Conservation (phyloP, 2,797 vertebrate species). For the Lerista edwardsae region DNA sequence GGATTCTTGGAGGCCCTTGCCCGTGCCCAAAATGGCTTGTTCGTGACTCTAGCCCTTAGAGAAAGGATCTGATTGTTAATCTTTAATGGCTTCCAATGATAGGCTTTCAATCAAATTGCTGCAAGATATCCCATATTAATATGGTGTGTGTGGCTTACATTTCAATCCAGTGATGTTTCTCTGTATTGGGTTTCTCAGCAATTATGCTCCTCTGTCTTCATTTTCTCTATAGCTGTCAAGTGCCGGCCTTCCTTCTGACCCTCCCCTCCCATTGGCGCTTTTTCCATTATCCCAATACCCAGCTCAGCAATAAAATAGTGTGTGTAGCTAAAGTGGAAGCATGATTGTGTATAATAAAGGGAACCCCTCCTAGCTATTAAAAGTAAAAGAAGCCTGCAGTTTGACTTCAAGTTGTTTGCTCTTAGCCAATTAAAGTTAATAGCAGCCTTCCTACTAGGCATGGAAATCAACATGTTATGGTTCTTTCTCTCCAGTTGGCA, state of each 20-base stretch:
- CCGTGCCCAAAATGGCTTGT: too few relatives aligned
- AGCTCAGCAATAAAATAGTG: not conserved
- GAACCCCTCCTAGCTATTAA: not conserved
- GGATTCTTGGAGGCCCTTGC: too few relatives aligned
- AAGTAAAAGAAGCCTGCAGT: not conserved
- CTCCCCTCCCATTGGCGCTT: not conserved
- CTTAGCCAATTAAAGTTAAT: slow-evolving; percentile 31
- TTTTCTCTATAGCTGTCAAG: not conserved
- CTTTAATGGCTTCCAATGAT: not conserved
- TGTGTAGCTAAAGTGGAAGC: not conserved
- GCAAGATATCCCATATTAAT: not conserved
- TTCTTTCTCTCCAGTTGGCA: slow-evolving; percentile 10
- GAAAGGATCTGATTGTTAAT: not conserved
- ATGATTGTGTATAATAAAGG: not conserved
- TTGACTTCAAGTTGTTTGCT: slow-evolving; percentile 14
- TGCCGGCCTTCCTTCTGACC: not conserved
- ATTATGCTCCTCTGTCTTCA: not conserved
- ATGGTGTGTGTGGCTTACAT: not conserved
- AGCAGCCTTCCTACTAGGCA: slow-evolving; percentile 5
- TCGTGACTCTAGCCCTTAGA: not conserved
- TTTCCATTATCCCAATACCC: rapidly evolving
- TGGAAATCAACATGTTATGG: not conserved
- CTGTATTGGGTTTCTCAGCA: not conserved
- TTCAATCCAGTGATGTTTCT: not conserved
- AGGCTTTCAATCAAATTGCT: not conserved